phyloP scores from a whole-genome alignment of 2,888 invertebrate species.

The Phragmatobia fuliginosa region DNA sequence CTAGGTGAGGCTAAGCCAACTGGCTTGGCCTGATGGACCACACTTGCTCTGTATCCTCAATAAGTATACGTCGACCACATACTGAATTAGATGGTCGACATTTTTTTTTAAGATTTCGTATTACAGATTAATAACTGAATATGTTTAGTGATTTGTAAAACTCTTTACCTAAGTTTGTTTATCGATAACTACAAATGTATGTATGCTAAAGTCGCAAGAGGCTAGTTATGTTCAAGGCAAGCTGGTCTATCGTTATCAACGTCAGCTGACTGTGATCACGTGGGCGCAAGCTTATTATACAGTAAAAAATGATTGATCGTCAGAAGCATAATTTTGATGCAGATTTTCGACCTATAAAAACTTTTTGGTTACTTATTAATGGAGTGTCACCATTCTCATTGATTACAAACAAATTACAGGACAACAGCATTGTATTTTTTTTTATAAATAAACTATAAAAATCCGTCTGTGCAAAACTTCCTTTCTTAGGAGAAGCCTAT shows the following conservation, averaged over 20 bases:
- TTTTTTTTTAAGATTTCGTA: background rate
- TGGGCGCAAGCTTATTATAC: background rate
- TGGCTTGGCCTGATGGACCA: no score
- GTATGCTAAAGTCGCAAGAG: background rate
- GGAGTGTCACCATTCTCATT: no score
- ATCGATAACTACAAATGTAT: background rate
- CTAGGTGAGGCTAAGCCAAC: no score
- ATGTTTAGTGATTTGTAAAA: background rate
- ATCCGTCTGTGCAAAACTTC: no score
- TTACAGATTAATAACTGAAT: background rate
- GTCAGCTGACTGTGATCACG: background rate
- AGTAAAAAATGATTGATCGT: background rate
- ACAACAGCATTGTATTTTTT: no score
- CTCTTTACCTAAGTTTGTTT: background rate
- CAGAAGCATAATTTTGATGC: background rate
- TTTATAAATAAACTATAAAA: no score
- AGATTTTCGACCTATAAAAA: background rate
- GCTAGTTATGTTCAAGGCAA: constrained; percentile 1
- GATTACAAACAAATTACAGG: no score
- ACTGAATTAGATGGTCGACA: no score
- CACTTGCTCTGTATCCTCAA: no score
- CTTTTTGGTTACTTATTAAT: no score
- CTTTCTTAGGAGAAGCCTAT: no score
- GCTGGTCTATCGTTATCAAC: background rate
- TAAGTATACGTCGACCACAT: no score